Percentiles rank a stretch among this genome's conserved stretches.
Evolutionary conservation across 1,140 invertebrate species (phyloP).

Genomic region (Hylaeus volcanicus): DNA sequence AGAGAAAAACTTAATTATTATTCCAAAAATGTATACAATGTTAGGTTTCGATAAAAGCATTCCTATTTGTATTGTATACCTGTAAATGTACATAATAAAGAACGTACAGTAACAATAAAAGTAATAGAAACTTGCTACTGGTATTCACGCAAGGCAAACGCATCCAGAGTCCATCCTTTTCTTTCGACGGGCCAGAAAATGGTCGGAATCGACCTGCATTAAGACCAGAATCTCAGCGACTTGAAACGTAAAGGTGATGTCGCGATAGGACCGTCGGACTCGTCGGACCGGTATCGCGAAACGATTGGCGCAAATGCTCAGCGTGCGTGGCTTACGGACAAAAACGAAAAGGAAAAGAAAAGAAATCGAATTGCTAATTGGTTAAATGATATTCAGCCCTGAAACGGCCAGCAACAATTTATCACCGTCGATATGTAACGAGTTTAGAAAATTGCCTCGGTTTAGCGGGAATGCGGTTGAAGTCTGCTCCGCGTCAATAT

Average conservation of each 20-base stretch:
- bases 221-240: neutral
- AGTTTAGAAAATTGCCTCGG: constrained; percentile 16
- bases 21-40: too few relatives aligned
- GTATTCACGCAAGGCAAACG: neutral
- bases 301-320: neutral
- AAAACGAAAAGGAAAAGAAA: neutral
- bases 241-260: neutral
- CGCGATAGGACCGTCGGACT: neutral
- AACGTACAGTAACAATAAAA: too few relatives aligned
- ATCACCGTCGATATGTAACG: constrained; percentile 13
- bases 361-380: constrained; percentile 2
- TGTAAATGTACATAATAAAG: too few relatives aligned
- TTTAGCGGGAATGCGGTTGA: constrained; percentile 6
- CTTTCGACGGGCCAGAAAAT: too few relatives aligned
- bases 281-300: constrained; percentile 7
- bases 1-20: too few relatives aligned
- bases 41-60: too few relatives aligned
- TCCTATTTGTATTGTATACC: too few relatives aligned
- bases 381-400: neutral
- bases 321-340: neutral
- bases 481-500: constrained; percentile 1
- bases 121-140: too few relatives aligned
- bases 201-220: too few relatives aligned
- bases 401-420: neutral
- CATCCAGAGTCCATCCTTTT: too few relatives aligned